Evolutionary conservation across 2,888 invertebrate genomes (phyloP).

Genomic region (Lepas anatifera): DNA sequence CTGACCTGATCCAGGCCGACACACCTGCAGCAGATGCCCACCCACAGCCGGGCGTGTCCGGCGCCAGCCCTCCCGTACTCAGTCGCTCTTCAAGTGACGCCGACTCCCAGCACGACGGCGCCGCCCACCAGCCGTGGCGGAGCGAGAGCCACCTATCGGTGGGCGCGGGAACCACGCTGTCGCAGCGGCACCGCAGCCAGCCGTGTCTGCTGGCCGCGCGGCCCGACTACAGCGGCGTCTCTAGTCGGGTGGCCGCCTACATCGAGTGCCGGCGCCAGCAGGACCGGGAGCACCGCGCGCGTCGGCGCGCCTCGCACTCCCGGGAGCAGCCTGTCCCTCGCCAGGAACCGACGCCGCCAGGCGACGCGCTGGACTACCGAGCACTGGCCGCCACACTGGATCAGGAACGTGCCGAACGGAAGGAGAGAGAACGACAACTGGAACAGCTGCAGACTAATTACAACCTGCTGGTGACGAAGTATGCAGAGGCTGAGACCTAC

Average conservation of each 20-base stretch:
- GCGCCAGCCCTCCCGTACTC: not conserved
- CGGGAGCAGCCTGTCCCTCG: not conserved
- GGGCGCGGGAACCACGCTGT: not conserved
- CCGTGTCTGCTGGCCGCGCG: not conserved
- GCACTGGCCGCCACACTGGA: not conserved
- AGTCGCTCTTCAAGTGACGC: not conserved
- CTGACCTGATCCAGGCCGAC: not conserved
- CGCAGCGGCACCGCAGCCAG: not conserved
- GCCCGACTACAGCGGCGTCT: slow-evolving; percentile 1
- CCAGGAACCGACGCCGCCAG: too few relatives aligned
- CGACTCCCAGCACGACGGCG: not conserved
- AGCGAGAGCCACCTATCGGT: not conserved
- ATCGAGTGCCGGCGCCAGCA: not conserved
- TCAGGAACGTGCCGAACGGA: not conserved
- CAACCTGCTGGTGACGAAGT: not conserved
- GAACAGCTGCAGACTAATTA: slow-evolving; percentile 2
- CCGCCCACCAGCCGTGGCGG: not conserved
- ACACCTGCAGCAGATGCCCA: not conserved
- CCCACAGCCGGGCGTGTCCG: not conserved
- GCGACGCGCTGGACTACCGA: not conserved
- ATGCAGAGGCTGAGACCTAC: not conserved
- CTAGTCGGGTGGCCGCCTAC: not conserved
- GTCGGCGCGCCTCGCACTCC: not conserved
- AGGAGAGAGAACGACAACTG: not conserved
- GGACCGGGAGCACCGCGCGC: not conserved